Evolutionary conservation across 2,888 invertebrate genomes (phyloP).

Genomic region (Lycophotia porphyrea): DNA sequence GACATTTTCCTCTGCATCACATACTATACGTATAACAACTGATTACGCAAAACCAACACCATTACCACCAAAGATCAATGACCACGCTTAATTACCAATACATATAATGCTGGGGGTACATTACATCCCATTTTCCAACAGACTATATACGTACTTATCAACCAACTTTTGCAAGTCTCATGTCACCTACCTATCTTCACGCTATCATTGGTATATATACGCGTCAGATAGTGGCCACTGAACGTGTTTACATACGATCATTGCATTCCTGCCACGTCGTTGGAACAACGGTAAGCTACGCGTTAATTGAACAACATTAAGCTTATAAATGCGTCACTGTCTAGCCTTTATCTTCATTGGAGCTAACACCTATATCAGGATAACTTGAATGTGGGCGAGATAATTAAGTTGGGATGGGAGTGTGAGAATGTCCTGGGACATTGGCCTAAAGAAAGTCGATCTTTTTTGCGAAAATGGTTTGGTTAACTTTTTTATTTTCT

Average conservation of each 20-base stretch:
- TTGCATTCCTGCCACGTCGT: constrained; percentile 56
- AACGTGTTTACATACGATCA: constrained; percentile 64
- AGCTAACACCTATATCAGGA: constrained; percentile 65
- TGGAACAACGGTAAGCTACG: constrained; percentile 65
- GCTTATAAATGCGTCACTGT: constrained; percentile 60
- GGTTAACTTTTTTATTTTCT: not conserved
- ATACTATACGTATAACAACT: not conserved
- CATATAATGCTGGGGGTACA: too few relatives aligned
- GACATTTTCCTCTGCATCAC: not conserved
- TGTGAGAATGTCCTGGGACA: constrained; percentile 47
- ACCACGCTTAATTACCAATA: not conserved
- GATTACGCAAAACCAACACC: not conserved
- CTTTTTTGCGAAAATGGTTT: not conserved
- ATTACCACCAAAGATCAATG: not conserved
- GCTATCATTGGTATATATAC: constrained; percentile 64
- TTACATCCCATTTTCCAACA: constrained; percentile 11
- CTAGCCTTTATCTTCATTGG: constrained; percentile 64
- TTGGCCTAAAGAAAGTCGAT: not conserved
- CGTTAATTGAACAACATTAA: constrained; percentile 78
- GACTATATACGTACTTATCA: constrained; percentile 21
- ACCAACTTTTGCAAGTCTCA: constrained; percentile 8
- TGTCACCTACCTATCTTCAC: constrained; percentile 4
- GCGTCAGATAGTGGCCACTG: constrained; percentile 50
- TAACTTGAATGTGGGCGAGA: constrained; percentile 57
- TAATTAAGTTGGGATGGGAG: constrained; percentile 51